phyloP scores from a whole-genome alignment of 2,113 vertebrate species.

The Crotalus horridus region DNA sequence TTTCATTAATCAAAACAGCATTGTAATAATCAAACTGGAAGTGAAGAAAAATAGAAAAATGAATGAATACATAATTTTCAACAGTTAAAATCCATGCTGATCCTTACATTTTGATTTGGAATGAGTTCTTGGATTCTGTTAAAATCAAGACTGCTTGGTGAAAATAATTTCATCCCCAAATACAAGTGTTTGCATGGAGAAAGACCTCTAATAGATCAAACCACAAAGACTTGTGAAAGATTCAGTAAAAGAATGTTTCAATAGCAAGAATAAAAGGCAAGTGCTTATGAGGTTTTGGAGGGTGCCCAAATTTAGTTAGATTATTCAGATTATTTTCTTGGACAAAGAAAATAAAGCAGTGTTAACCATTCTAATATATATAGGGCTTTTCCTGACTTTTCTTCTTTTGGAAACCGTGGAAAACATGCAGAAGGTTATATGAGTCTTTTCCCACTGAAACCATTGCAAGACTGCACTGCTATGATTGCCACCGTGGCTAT shows the following conservation, averaged over 20 bases:
- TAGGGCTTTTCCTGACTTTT: not conserved
- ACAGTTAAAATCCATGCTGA: not conserved
- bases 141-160: not conserved
- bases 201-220: not conserved
- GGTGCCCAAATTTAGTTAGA: not conserved
- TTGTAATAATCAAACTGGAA: slow-evolving; percentile 92
- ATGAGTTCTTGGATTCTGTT: not conserved
- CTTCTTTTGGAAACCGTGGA: not conserved
- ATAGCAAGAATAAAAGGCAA: not conserved
- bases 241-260: not conserved
- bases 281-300: not conserved
- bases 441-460: not conserved
- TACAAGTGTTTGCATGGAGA: not conserved
- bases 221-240: not conserved
- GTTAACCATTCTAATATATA: not conserved
- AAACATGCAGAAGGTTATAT: not conserved
- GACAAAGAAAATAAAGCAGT: not conserved
- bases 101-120: not conserved
- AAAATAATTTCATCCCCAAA: not conserved
- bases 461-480: not conserved
- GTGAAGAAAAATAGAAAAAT: not conserved
- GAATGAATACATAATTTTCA: not conserved
- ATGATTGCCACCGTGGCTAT: not conserved
- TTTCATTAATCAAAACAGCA: slow-evolving; percentile 84
- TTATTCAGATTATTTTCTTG: not conserved